phyloP scores from a whole-genome alignment of 2,113 vertebrate genomes.

The Atherinomorus stipes region DNA sequence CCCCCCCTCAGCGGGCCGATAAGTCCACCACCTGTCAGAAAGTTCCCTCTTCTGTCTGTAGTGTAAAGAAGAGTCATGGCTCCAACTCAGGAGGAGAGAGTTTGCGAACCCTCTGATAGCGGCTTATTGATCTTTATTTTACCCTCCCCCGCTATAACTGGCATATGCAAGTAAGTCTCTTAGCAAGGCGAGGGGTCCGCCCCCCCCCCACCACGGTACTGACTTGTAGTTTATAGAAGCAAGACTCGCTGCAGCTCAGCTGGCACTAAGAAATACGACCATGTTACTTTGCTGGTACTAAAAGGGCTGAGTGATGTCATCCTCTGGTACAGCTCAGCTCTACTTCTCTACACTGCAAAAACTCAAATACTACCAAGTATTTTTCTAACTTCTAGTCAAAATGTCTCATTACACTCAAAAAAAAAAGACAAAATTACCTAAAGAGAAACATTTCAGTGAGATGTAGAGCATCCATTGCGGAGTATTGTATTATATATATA shows the following conservation, averaged over 20 bases:
- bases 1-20: slow-evolving; percentile 33
- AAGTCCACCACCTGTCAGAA: slow-evolving; percentile 17
- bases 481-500: no score
- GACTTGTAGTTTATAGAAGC: background rate
- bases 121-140: background rate
- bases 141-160: slow-evolving; percentile 8
- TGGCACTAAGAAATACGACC: background rate
- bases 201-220: background rate
- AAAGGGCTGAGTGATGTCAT: slow-evolving; percentile 20
- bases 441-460: no score
- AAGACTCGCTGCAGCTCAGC: background rate
- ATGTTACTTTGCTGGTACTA: background rate
- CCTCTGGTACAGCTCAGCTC: no score
- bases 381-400: no score
- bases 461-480: no score
- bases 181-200: no score
- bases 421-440: no score
- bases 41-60: background rate
- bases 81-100: slow-evolving; percentile 1
- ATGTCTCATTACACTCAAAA: no score
- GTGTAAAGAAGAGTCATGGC: background rate
- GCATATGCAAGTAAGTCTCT: slow-evolving; percentile 37
- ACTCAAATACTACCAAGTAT: no score
- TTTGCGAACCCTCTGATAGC: background rate
- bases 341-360: no score